phyloP scores from a whole-genome alignment of 2,113 vertebrate genomes.

The Corynorhinus townsendii region DNA sequence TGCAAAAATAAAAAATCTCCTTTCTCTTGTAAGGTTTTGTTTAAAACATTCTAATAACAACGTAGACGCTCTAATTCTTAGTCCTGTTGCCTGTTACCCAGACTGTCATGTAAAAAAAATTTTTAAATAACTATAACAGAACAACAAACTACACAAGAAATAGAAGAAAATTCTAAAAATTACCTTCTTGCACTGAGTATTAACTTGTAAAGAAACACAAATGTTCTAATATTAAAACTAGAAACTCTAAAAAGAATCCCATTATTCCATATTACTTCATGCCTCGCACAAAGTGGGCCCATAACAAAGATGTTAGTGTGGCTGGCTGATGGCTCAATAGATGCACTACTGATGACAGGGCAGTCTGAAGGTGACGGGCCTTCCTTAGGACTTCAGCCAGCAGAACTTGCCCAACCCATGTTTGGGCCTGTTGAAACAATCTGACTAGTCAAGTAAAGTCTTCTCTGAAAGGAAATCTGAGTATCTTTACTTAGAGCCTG shows the following conservation, averaged over 20 bases:
- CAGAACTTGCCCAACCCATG: not conserved
- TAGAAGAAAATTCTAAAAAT: slow-evolving; percentile 56
- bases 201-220: slow-evolving; percentile 48
- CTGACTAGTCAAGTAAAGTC: not conserved
- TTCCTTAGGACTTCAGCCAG: not conserved
- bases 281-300: not conserved
- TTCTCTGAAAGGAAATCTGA: slow-evolving; percentile 8
- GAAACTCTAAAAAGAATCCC: not conserved
- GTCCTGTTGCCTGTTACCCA: slow-evolving; percentile 25
- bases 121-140: slow-evolving; percentile 46
- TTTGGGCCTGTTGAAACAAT: not conserved
- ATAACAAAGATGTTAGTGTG: not conserved
- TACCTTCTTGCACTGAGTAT: not conserved
- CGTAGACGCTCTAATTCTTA: slow-evolving; percentile 52
- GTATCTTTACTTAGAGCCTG: not conserved
- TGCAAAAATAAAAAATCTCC: not conserved
- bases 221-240: slow-evolving; percentile 51
- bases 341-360: fast-evolving
- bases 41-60: slow-evolving; percentile 48
- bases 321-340: not conserved
- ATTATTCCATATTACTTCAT: not conserved
- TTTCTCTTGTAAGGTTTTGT: slow-evolving; percentile 6
- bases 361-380: not conserved
- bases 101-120: not conserved
- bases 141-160: slow-evolving; percentile 44